Evolutionary conservation across 1,140 invertebrate species (phyloP).

Genomic region (Neoseiulus cucumeris): DNA sequence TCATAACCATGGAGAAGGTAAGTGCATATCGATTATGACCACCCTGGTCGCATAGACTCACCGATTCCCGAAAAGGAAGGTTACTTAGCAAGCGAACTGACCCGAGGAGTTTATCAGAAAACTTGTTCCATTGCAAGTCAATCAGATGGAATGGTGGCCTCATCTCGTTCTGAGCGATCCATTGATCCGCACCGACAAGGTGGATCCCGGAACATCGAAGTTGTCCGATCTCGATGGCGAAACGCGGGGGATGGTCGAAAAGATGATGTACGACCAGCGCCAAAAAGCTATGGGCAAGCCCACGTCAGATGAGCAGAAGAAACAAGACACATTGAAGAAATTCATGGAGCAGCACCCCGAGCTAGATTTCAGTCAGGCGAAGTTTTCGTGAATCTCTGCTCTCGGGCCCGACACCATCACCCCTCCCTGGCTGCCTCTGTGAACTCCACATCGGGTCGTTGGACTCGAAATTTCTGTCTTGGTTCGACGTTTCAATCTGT

Average conservation of each 20-base stretch:
- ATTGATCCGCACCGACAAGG: constrained; percentile 92
- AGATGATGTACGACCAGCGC: constrained; percentile 99
- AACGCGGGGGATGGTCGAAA: constrained; percentile 88
- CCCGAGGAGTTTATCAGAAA: no score
- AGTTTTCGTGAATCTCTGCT: constrained; percentile 43
- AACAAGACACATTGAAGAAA: constrained; percentile 89
- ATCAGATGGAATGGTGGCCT: constrained; percentile 99
- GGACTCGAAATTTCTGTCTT: no score
- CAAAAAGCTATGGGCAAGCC: constrained; percentile 79
- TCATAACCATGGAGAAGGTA: constrained; percentile 80
- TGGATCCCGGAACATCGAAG: constrained; percentile 94
- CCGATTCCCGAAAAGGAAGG: no score
- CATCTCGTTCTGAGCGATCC: constrained; percentile 69
- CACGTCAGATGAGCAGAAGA: constrained; percentile 97
- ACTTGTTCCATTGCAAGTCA: constrained; percentile 50
- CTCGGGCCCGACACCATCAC: no score
- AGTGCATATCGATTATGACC: no score
- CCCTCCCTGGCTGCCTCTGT: no score
- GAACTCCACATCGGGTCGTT: no score
- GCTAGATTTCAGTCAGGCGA: constrained; percentile 99
- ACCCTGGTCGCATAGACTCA: no score
- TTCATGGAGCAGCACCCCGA: constrained; percentile 98
- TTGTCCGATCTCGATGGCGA: constrained; percentile 92
- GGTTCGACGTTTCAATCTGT: no score
- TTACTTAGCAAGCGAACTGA: no score